phyloP scores from a whole-genome alignment of 2,113 vertebrate species.

The Tychaedon coryphoeus region DNA sequence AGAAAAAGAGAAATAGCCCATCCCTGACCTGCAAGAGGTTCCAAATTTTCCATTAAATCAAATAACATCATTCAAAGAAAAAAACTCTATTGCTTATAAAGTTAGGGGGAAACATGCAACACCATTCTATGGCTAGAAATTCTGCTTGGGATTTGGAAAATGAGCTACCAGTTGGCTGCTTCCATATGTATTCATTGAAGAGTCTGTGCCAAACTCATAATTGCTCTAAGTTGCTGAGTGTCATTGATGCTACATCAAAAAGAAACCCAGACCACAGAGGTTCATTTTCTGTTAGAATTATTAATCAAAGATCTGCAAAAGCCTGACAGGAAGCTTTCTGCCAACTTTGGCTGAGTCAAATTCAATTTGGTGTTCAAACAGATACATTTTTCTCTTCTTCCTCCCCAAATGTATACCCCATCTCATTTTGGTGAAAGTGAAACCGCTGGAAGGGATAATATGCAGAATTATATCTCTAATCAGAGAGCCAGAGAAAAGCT shows the following conservation, averaged over 20 bases:
- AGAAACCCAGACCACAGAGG: not conserved
- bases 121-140: not conserved
- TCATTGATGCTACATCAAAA: not conserved
- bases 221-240: not conserved
- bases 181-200: not conserved
- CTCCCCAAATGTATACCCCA: not conserved
- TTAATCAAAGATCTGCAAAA: not conserved
- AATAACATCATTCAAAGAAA: not conserved
- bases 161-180: not conserved
- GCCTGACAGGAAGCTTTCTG: not conserved
- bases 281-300: conserved; percentile 7
- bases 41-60: conserved; percentile 2
- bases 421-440: not conserved
- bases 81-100: not conserved
- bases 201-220: not conserved
- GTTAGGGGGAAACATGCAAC: not conserved
- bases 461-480: not conserved
- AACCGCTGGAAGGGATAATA: not conserved
- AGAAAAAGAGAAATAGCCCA: conserved; percentile 2
- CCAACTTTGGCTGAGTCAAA: not conserved
- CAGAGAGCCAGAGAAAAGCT: not conserved
- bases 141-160: not conserved
- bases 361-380: not conserved
- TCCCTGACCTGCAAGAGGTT: not conserved
- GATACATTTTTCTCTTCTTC: not conserved